These are phyloP conservation scores for Thera obeliscata DNA, from an alignment of 2,888 invertebrate species.

Conservation along the genomic window DNA sequence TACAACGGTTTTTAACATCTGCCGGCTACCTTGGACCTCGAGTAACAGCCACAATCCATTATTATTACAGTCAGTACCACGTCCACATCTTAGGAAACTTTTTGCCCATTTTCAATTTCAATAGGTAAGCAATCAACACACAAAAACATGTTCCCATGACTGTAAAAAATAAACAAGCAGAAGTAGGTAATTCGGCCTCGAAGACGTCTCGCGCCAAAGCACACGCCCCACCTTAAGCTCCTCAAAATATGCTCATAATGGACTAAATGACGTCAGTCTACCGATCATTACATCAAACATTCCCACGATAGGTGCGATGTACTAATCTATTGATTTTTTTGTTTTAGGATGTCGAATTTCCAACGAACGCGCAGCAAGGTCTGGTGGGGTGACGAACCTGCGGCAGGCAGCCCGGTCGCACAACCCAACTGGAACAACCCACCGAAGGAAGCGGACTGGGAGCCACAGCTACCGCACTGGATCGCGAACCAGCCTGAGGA, in stretches of 20 bases:
- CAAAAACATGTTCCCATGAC: conserved; percentile 68
- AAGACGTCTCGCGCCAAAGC: conserved; percentile 68
- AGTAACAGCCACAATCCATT: conserved; percentile 42
- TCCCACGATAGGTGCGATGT: conserved; percentile 60
- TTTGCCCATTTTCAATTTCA: conserved; percentile 44
- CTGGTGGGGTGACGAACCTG: conserved; percentile 86
- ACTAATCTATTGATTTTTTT: conserved; percentile 62
- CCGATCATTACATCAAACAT: conserved; percentile 70
- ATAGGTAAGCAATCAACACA: conserved; percentile 52
- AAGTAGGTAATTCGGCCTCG: conserved; percentile 61
- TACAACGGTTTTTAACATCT: conserved; percentile 83
- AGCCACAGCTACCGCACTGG: conserved; percentile 81
- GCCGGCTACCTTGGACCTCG: conserved; percentile 54
- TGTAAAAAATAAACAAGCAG: conserved; percentile 57
- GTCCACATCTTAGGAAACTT: conserved; percentile 41
- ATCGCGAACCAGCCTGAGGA: conserved; percentile 77
- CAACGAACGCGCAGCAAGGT: conserved; percentile 88
- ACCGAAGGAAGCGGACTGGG: conserved; percentile 71
- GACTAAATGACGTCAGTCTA: conserved; percentile 75
- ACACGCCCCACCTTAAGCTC: conserved; percentile 59
- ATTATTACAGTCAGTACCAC: conserved; percentile 54
- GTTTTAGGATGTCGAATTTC: conserved; percentile 86
- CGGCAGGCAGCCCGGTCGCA: conserved; percentile 73
- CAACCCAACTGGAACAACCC: conserved; percentile 65
- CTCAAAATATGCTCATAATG: conserved; percentile 59